These are phyloP conservation scores for Glaucidium brasilianum DNA, from an alignment of 2,113 vertebrate species.

Conservation along the genomic window DNA sequence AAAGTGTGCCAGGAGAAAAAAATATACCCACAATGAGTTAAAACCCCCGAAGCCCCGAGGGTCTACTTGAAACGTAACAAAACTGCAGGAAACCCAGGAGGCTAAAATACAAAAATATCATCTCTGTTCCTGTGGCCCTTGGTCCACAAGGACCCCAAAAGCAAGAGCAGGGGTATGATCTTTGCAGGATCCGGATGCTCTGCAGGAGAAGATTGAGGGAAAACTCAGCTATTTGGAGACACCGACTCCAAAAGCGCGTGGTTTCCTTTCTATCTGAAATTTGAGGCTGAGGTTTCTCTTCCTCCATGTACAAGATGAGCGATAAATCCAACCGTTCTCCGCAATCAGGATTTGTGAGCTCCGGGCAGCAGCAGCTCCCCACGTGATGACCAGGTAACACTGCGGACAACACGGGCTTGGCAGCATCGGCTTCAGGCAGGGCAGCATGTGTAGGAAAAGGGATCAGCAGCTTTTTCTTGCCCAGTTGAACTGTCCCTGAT, in stretches of 20 bases:
- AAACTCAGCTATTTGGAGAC: background rate
- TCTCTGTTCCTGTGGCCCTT: background rate
- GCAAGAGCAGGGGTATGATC: background rate
- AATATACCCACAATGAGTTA: background rate
- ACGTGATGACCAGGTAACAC: accelerated
- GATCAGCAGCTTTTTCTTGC: background rate
- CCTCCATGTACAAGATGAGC: background rate
- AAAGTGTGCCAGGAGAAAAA: background rate
- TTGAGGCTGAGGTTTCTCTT: background rate
- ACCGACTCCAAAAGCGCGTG: accelerated
- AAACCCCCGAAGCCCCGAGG: background rate
- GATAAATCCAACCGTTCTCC: background rate
- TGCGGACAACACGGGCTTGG: background rate
- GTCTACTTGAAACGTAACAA: background rate
- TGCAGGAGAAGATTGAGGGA: background rate
- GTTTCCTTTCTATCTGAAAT: background rate
- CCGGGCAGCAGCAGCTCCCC: background rate
- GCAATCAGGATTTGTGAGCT: background rate
- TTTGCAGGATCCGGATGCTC: background rate
- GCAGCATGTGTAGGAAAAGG: background rate
- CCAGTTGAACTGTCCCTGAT: accelerated
- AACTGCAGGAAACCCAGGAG: background rate
- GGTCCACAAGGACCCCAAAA: background rate
- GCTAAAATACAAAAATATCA: background rate
- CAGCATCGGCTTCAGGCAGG: background rate